A percentile compares a stretch with the other conserved stretches of the same genome.
Evolutionary conservation across 2,113 vertebrate genomes (phyloP).

Genomic region (Ardeotis arabs): DNA sequence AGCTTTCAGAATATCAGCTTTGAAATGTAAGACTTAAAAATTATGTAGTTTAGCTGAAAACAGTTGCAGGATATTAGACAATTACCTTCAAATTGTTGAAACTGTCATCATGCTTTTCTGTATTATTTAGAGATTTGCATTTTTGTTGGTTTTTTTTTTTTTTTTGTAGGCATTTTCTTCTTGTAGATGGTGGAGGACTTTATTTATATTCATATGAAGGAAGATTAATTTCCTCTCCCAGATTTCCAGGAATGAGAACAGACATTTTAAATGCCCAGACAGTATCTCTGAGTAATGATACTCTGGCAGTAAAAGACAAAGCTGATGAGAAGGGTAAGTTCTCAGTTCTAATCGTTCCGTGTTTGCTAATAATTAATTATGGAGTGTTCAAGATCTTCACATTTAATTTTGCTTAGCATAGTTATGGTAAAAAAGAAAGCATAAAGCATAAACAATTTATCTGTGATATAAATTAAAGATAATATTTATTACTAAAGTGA

Average conservation of each 20-base stretch:
- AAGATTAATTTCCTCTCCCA: slow-evolving; percentile 89
- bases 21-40: not conserved
- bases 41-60: not conserved
- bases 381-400: not conserved
- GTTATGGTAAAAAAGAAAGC: not conserved
- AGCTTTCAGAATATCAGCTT: not conserved
- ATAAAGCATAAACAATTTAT: not conserved
- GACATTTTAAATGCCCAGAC: slow-evolving; percentile 88
- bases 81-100: not conserved
- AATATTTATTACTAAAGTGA: not conserved
- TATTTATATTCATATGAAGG: slow-evolving; percentile 95
- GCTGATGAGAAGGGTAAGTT: slow-evolving; percentile 89
- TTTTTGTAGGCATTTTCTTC: slow-evolving; percentile 86
- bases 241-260: slow-evolving; percentile 90
- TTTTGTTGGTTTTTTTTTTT: not conserved
- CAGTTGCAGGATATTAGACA: not conserved
- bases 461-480: not conserved
- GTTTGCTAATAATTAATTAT: not conserved
- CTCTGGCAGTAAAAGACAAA: slow-evolving; percentile 89
- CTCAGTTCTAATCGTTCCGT: not conserved
- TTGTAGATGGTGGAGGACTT: slow-evolving; percentile 90
- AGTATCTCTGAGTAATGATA: slow-evolving; percentile 91
- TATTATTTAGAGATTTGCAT: not conserved
- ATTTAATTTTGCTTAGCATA: not conserved
- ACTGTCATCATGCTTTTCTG: not conserved